Evolutionary conservation across 2,797 vertebrate species (phyloP), one percentile per base, ranked within the genome.

Genomic region (Chaetodon trifasciatus): DNA sequence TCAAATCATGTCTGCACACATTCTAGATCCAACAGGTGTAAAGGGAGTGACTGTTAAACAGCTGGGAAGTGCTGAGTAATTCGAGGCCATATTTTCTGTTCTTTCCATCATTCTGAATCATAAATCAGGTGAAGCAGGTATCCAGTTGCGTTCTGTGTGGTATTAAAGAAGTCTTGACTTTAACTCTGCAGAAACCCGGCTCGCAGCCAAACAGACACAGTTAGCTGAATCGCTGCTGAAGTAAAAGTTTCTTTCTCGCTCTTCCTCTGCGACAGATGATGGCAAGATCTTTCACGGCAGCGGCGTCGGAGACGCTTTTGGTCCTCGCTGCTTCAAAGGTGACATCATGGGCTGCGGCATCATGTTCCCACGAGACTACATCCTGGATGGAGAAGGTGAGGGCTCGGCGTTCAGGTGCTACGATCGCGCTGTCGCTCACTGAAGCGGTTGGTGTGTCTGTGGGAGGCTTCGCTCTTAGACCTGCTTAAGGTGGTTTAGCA

Each of bases 331-430:
- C 91, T 96, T 97, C 85, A 97, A 97, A 86, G 97, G 97, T 0
- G 97, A 98, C 82, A 95, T 97, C 64, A 97, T 97, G 97, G 97
- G 97, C 62, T 97, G 97, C 35, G 97, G 97, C 73, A 97, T 98
- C 93, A 97, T 97, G 97, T 98, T 97, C 86, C 97, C 97, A 3
- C 94, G 96, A 9, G 97, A 97, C 86, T 97, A 97, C 87, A 95
- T 93, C 83, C 92, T 96, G 76, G 97, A 97, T n/a, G 94, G 95
- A 11, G 96, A 97, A 85, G 97, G 97, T 96, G 86, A 94, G 82
- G 55, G 46, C 21, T 17, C 8, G 69, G 35, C 32, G 60, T 71
- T 82, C 61, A 40, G 61, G 69, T 37, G 44, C 13, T 17, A 1
- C 76, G 50, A 23, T 81, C 37, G 68, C 58, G 4, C 61, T 1